Evolutionary conservation across 2,113 vertebrate species (phyloP).

Genomic region (Psophia crepitans): DNA sequence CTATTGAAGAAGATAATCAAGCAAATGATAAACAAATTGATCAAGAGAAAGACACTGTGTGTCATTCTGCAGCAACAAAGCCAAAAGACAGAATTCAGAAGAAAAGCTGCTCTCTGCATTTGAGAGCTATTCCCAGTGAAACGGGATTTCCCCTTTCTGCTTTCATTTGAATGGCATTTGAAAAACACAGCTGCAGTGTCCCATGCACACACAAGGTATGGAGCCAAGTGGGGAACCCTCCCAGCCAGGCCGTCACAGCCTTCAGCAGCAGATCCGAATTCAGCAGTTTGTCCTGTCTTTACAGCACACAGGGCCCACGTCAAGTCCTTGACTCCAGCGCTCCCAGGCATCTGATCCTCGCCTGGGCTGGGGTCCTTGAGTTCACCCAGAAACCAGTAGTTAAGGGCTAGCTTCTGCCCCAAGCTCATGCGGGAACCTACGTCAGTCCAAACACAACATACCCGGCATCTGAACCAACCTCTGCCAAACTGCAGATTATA

Average conservation of each 20-base stretch:
- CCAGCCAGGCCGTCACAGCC: neutral
- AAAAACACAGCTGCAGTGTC: constrained; percentile 55
- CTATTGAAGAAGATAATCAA: constrained; percentile 26
- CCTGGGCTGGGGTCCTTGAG: neutral
- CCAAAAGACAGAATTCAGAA: constrained; percentile 24
- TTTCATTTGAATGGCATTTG: constrained; percentile 66
- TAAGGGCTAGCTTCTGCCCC: neutral
- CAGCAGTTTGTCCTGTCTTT: neutral
- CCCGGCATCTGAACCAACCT: fast-evolving
- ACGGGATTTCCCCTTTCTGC: constrained; percentile 38
- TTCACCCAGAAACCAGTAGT: neutral
- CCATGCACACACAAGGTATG: neutral
- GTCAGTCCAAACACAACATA: fast-evolving
- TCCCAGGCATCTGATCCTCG: neutral
- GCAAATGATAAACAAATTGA: constrained; percentile 48
- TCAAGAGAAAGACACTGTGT: constrained; percentile 7
- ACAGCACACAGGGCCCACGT: neutral
- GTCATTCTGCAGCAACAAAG: neutral
- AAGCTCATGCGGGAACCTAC: neutral
- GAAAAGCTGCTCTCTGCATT: constrained; percentile 27
- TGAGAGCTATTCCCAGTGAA: constrained; percentile 25
- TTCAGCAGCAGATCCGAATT: neutral
- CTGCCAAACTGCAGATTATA: neutral
- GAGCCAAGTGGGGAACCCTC: constrained; percentile 40
- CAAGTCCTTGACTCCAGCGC: neutral